Evolutionary conservation across 2,113 vertebrate species (phyloP), one percentile per base, ranked within the genome.

Genomic region (Herpailurus yagouaroundi): DNA sequence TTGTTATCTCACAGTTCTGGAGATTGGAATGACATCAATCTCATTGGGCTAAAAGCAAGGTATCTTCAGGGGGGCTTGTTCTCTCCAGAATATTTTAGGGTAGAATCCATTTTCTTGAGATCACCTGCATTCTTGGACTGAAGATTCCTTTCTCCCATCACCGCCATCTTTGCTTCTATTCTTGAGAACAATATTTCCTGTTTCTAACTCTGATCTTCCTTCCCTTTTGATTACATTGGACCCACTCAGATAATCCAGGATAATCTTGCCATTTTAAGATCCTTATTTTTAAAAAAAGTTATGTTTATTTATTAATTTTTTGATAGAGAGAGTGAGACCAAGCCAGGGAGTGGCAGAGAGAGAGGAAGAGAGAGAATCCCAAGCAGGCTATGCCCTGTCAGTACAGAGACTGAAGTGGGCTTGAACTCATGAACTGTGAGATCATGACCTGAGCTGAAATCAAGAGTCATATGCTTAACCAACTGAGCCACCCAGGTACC

Each of bases 21-120:
- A 86, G 9, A 23, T 74, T 27, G n/a, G 16, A 86, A 60, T 8
- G 41, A 68, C 2, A 69, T 36, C 9, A 50, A 27, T 9, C 13
- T 77, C 23, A 25, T 41, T 33, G 14, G 12, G 1, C 8, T 73
- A 57, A 23, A 82, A 57, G 41, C 11, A n/a, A 27, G 0, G 14
- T 23, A 14, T 15, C 0, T 19, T 5, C 5, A 50, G 4, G 3
- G 0, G 3, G 3, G 0, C 50, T 84, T 31, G 7, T 33, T n/a
- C 3, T 12, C 36, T 36, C 5, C 36, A 23, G 14, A 94, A 63
- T 29, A 10, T 31, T 45, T 21, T 33, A 19, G 7, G 4, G 4
- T 7, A 38, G 3, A 45, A 31, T 23, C 7, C 2, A 5, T 27
- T 89, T 38, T 3, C 5, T 71, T 71, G 19, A 83, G 4, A 0